These are phyloP conservation scores for Ennomos erosarius DNA, from an alignment of 2,888 invertebrate genomes.

Conservation along the genomic window DNA sequence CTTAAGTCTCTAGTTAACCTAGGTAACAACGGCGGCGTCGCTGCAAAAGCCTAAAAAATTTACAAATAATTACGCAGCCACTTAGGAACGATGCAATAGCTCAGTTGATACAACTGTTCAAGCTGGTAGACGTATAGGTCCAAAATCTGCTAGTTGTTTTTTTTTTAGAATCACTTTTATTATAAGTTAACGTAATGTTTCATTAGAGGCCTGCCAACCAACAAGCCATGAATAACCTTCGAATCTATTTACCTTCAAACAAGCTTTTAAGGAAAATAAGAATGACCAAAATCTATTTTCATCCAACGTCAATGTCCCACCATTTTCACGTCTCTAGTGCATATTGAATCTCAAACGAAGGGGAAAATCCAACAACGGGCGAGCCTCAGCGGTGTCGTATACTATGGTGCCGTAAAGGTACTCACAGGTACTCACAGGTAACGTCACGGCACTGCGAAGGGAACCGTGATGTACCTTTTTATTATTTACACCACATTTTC, in stretches of 20 bases:
- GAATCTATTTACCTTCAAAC: background rate
- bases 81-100: too few species aligned
- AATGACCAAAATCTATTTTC: constrained; percentile 44
- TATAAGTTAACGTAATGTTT: too few species aligned
- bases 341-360: constrained; percentile 82
- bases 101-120: too few species aligned
- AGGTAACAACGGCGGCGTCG: too few species aligned
- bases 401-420: constrained; percentile 42
- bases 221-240: too few species aligned
- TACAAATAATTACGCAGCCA: too few species aligned
- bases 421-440: constrained; percentile 65
- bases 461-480: constrained; percentile 66
- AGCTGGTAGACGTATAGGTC: too few species aligned
- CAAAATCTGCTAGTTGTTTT: too few species aligned
- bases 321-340: constrained; percentile 75
- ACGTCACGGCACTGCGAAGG: constrained; percentile 31
- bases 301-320: constrained; percentile 53
- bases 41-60: too few species aligned
- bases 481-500: constrained; percentile 85
- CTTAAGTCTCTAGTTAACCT: too few species aligned
- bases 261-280: constrained; percentile 1
- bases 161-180: too few species aligned
- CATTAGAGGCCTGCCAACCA: too few species aligned
- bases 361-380: constrained; percentile 68
- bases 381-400: constrained; percentile 41